A percentile compares a stretch with the other conserved stretches of the same genome.
Evolutionary conservation across 2,888 invertebrate genomes (phyloP).

Genomic region (Machimus rusticus): DNA sequence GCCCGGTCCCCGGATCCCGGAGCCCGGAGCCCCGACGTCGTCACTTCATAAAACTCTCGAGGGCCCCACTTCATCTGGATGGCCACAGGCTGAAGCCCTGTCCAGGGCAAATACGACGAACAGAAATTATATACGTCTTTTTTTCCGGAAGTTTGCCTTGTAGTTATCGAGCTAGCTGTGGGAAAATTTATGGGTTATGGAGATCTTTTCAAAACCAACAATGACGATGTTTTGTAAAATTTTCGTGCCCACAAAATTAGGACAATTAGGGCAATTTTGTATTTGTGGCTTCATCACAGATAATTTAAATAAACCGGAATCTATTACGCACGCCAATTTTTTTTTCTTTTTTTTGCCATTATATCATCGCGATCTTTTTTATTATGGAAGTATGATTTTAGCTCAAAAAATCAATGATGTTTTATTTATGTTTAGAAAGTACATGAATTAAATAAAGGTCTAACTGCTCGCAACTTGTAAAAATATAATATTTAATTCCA

Average conservation of each 20-base stretch:
- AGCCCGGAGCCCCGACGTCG: background rate
- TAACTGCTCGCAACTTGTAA: too few species aligned
- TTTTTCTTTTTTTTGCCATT: background rate
- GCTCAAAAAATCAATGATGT: too few species aligned
- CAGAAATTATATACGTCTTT: background rate
- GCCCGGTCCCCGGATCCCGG: too few species aligned
- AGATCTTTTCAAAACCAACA: background rate
- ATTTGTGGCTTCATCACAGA: background rate
- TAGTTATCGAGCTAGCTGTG: background rate
- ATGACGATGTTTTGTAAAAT: background rate
- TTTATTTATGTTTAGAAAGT: too few species aligned
- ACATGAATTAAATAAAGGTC: too few species aligned
- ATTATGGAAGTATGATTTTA: too few species aligned
- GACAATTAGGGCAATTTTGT: background rate
- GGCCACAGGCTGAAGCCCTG: background rate
- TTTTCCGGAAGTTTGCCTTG: background rate
- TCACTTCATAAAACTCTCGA: background rate
- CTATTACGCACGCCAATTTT: too few species aligned
- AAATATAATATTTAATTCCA: too few species aligned
- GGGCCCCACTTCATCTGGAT: background rate
- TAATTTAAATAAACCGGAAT: background rate
- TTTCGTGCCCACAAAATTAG: background rate
- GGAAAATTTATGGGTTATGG: background rate
- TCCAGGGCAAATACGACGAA: background rate
- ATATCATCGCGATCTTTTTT: background rate